Evolutionary conservation across 2,797 vertebrate species (phyloP).

Genomic region (Babyrousa celebensis): DNA sequence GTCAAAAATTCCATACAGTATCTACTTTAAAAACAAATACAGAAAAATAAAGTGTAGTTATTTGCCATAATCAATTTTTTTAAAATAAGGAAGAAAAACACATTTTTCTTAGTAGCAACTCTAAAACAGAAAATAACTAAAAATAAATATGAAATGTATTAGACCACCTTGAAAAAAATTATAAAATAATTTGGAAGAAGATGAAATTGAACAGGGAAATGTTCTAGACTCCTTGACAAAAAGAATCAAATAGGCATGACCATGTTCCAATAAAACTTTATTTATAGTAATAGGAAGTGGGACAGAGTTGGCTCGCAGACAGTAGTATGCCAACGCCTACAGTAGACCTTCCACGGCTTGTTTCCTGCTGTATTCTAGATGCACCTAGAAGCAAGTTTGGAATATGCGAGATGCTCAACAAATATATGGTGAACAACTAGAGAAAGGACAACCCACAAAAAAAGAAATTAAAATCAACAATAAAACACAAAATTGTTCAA

Average conservation of each 20-base stretch:
- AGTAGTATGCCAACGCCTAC: background rate
- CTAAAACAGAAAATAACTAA: conserved; percentile 49
- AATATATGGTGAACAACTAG: background rate
- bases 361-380: background rate
- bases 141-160: conserved; percentile 14
- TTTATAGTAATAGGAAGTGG: background rate
- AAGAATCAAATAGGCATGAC: background rate
- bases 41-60: background rate
- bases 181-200: conserved; percentile 18
- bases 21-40: conserved; percentile 47
- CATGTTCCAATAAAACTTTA: background rate
- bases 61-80: background rate
- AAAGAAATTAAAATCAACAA: background rate
- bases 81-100: conserved; percentile 14
- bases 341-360: background rate
- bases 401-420: background rate
- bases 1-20: background rate
- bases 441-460: background rate
- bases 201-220: background rate
- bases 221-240: background rate
- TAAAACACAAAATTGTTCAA: background rate
- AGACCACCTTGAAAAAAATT: background rate
- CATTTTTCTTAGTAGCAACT: background rate
- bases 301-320: background rate
- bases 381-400: background rate